A percentile compares a stretch with the other conserved stretches of the same genome.
Conservation (phyloP, 2,888 invertebrate species). For the Hyposoter didymator region DNA sequence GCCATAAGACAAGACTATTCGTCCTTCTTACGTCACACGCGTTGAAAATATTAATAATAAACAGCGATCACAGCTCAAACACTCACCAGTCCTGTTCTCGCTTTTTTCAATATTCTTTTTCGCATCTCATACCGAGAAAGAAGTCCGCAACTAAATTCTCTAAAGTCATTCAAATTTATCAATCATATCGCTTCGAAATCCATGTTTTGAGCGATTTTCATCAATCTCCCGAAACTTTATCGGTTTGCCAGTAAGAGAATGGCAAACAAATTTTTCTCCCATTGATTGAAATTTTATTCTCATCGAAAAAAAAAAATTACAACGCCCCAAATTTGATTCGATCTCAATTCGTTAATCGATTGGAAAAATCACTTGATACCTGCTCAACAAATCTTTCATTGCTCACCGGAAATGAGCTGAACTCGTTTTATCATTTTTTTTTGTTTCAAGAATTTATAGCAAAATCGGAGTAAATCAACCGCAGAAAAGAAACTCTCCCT, state of each 20-base stretch:
- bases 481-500: background rate
- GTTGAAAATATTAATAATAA: slow-evolving; percentile 1
- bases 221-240: background rate
- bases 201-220: background rate
- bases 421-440: background rate
- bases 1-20: slow-evolving; percentile 4
- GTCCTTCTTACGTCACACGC: slow-evolving; percentile 36
- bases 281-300: too few species aligned
- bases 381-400: too few species aligned
- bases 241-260: too few species aligned
- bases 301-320: too few species aligned
- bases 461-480: too few species aligned
- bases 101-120: background rate
- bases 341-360: background rate
- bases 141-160: background rate
- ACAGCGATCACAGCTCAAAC: background rate
- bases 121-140: background rate
- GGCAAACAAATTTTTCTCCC: too few species aligned
- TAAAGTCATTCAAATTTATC: background rate
- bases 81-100: background rate
- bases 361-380: too few species aligned
- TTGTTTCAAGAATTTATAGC: background rate
- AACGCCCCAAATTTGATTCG: background rate
- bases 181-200: background rate
- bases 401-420: background rate